Evolutionary conservation across 2,888 invertebrate species (phyloP).

Genomic region (Pherbina coryleti): DNA sequence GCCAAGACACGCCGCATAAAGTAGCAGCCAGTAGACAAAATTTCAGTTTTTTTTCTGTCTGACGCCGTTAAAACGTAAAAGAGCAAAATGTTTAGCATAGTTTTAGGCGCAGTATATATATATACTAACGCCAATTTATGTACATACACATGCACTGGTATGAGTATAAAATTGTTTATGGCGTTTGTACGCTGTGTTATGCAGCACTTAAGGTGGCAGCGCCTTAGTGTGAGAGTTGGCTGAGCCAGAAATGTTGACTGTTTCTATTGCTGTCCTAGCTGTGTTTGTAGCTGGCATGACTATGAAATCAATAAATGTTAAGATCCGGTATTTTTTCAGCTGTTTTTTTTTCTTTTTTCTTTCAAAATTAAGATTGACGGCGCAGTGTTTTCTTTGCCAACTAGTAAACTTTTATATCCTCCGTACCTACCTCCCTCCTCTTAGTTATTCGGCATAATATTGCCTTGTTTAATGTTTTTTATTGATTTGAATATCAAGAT

Average conservation of each 20-base stretch:
- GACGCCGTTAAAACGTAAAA: constrained; percentile 14
- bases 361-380: too few relatives aligned
- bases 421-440: neutral
- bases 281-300: neutral
- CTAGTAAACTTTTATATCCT: neutral
- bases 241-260: neutral
- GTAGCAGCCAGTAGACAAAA: neutral
- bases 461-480: neutral
- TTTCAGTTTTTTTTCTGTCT: neutral
- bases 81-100: constrained; percentile 47
- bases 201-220: neutral
- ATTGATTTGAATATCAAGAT: neutral
- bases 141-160: neutral
- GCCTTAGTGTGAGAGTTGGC: neutral
- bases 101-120: constrained; percentile 50
- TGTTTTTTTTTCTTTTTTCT: too few relatives aligned
- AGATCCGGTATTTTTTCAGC: neutral
- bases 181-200: neutral
- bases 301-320: neutral
- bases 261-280: neutral
- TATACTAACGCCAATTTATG: neutral
- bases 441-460: neutral
- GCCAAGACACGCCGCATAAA: neutral
- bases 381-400: constrained; percentile 4
- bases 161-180: constrained; percentile 13